Percentiles rank a stretch among this genome's conserved stretches.
phyloP scores from a whole-genome alignment of 2,113 vertebrate genomes.

The Paracanthobrama guichenoti region DNA sequence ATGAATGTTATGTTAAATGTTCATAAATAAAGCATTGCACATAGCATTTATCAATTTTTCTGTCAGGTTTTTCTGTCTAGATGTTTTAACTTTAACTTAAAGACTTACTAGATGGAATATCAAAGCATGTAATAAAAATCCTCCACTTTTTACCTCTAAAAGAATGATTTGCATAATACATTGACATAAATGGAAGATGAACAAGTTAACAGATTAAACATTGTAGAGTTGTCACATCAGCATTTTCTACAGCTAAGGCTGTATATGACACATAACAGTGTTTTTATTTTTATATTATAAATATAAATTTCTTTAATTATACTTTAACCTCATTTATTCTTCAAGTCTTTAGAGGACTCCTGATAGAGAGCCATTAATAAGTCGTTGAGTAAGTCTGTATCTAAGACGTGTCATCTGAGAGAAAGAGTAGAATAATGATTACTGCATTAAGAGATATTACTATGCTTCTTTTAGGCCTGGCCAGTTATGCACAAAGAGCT shows the following conservation, averaged over 20 bases:
- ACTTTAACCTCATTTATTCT: too few relatives aligned
- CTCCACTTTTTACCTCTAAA: not conserved
- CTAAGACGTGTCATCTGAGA: not conserved
- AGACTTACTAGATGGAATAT: not conserved
- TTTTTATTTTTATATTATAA: not conserved
- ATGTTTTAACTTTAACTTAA: not conserved
- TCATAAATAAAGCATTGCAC: not conserved
- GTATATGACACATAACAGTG: not conserved
- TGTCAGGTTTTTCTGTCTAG: not conserved
- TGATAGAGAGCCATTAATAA: constrained; percentile 16
- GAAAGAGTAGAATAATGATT: not conserved
- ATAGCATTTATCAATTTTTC: not conserved
- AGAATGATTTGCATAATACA: not conserved
- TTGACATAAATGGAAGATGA: not conserved
- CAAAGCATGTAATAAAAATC: not conserved
- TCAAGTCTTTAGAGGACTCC: not conserved
- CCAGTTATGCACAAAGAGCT: constrained; percentile 7
- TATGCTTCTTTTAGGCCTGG: not conserved
- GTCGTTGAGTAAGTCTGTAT: constrained; percentile 13
- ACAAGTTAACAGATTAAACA: not conserved
- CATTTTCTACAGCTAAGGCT: not conserved
- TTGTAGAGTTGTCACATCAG: not conserved
- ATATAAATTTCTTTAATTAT: not conserved
- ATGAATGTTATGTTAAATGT: constrained; percentile 1
- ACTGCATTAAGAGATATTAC: constrained; percentile 9